Conservation (phyloP, 2,888 invertebrate genomes). For the Mesoligia furuncula region DNA sequence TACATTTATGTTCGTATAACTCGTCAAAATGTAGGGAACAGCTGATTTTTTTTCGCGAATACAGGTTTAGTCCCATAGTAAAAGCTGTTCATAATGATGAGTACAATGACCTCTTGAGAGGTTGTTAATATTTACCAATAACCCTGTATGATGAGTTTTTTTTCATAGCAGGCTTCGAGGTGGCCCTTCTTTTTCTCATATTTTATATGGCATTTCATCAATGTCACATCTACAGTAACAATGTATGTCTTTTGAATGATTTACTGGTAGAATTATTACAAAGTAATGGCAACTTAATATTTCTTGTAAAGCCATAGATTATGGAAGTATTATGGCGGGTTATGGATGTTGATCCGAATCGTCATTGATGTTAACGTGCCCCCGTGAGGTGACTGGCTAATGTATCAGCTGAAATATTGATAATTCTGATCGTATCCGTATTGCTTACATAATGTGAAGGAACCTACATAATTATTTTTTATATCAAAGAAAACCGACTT, state of each 20-base stretch:
- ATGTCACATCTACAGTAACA: conserved; percentile 35
- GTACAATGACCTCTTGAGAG: too few species aligned
- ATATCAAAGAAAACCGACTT: background rate
- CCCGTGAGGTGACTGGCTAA: conserved; percentile 38
- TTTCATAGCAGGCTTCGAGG: background rate
- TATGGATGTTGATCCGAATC: conserved; percentile 43
- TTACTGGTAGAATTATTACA: conserved; percentile 39
- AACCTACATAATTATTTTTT: background rate
- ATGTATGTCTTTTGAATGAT: conserved; percentile 49
- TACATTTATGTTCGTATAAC: too few species aligned
- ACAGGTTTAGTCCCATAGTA: too few species aligned
- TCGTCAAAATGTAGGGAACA: too few species aligned
- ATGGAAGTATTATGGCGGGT: conserved; percentile 3
- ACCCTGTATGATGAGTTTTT: background rate
- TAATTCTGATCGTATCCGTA: background rate
- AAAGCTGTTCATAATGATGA: too few species aligned
- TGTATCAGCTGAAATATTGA: conserved; percentile 8
- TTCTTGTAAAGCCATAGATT: conserved; percentile 32
- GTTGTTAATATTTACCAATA: too few species aligned
- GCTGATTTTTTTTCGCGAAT: too few species aligned
- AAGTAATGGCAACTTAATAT: conserved; percentile 48
- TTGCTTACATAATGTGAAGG: background rate
- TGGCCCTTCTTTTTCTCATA: background rate
- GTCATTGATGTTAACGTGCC: conserved; percentile 43
- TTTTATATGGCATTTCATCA: conserved; percentile 2